Evolutionary conservation across 2,113 vertebrate species (phyloP).

Genomic region (Channa maculata): DNA sequence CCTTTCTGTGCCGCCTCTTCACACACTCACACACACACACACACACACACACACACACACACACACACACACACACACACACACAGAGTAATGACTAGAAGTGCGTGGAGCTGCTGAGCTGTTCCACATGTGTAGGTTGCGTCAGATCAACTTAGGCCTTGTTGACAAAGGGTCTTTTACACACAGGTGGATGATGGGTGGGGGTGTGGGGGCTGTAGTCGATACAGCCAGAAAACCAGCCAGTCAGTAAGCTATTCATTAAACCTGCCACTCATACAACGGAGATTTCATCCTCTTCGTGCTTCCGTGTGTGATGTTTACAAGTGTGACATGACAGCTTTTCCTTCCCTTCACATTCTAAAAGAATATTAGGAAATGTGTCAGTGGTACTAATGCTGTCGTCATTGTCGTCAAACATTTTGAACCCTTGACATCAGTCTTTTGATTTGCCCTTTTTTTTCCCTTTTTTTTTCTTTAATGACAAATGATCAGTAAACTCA

Average conservation of each 20-base stretch:
- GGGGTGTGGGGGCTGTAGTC: slow-evolving; percentile 49
- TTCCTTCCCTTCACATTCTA: slow-evolving; percentile 16
- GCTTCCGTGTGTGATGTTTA: slow-evolving; percentile 34
- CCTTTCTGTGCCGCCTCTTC: slow-evolving; percentile 25
- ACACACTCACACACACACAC: slow-evolving; percentile 20
- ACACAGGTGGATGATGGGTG: slow-evolving; percentile 82
- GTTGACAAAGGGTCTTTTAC: slow-evolving; percentile 84
- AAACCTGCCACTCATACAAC: slow-evolving; percentile 55
- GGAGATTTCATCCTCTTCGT: slow-evolving; percentile 7
- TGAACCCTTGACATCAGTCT: background rate
- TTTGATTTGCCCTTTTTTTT: background rate
- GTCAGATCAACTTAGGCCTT: slow-evolving; percentile 82
- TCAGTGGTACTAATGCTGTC: background rate
- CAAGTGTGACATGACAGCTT: slow-evolving; percentile 38
- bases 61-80: slow-evolving; percentile 21
- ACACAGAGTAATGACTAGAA: slow-evolving; percentile 64
- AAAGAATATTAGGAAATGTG: slow-evolving; percentile 4
- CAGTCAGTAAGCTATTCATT: slow-evolving; percentile 63
- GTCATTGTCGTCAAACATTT: background rate
- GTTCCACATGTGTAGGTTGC: slow-evolving; percentile 84
- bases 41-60: slow-evolving; percentile 14
- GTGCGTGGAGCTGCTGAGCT: slow-evolving; percentile 78
- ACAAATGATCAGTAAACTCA: slow-evolving; percentile 6
- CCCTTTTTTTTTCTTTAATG: background rate
- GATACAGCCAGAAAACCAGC: slow-evolving; percentile 58